A percentile compares a stretch with the other conserved stretches of the same genome.
phyloP scores from a whole-genome alignment of 30 jellyfish, hydroid and myxozoan genomes.

The Hydractinia echinata region DNA sequence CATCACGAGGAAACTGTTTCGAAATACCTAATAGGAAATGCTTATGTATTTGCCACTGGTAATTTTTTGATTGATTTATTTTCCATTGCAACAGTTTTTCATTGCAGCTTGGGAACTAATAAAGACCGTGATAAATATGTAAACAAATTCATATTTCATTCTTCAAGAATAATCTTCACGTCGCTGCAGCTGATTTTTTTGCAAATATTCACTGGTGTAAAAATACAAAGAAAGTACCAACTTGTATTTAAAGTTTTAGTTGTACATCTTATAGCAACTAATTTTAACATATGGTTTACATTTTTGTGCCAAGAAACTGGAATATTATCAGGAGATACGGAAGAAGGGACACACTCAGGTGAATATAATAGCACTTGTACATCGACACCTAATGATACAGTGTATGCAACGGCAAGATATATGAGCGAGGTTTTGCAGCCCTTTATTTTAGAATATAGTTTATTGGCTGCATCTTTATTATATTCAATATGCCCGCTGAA shows the following conservation, averaged over 20 bases:
- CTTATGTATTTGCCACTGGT: conserved; percentile 25
- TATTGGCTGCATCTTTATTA: conserved; percentile 6
- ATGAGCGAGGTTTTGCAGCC: conserved; percentile 15
- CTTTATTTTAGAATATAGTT: conserved; percentile 23
- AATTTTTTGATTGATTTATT: conserved; percentile 18
- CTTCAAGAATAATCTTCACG: background rate
- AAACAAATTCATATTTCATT: conserved; percentile 4
- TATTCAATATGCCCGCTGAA: conserved; percentile 27
- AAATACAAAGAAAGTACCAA: conserved; percentile 7
- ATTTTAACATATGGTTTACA: conserved; percentile 27
- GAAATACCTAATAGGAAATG: conserved; percentile 10
- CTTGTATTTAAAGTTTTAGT: conserved; percentile 15
- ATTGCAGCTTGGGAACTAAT: conserved; percentile 6
- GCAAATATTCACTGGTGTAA: conserved; percentile 12
- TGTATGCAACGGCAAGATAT: conserved; percentile 9
- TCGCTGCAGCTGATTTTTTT: conserved; percentile 15
- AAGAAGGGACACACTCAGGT: background rate
- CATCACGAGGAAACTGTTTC: background rate
- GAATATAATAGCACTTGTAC: conserved; percentile 29
- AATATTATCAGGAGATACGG: background rate
- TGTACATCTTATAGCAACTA: conserved; percentile 25
- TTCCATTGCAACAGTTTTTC: conserved; percentile 22
- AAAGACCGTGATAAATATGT: background rate
- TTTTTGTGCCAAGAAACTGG: conserved; percentile 35
- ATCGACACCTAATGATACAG: conserved; percentile 11